Evolutionary conservation across 2,888 invertebrate genomes (phyloP).

Genomic region (Caradrina clavipalpis): DNA sequence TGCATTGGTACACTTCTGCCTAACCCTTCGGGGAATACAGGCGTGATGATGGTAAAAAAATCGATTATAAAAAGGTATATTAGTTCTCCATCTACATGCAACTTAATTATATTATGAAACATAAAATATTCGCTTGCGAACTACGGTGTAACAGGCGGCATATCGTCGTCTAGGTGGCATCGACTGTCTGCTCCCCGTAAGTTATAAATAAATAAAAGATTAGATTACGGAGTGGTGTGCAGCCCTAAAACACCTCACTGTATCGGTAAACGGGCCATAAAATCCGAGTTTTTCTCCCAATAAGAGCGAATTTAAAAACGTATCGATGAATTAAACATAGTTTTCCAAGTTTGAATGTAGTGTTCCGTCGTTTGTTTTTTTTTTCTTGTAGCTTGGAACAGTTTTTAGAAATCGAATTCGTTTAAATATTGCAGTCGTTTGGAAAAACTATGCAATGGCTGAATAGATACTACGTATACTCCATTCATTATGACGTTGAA

Average conservation of each 20-base stretch:
- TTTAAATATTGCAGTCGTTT: background rate
- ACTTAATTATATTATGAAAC: too few species aligned
- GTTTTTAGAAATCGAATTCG: background rate
- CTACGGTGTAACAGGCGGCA: constrained; percentile 36
- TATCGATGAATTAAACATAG: constrained; percentile 67
- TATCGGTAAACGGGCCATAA: constrained; percentile 65
- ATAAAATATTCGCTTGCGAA: background rate
- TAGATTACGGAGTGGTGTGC: constrained; percentile 62
- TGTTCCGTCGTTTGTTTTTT: background rate
- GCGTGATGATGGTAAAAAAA: too few species aligned
- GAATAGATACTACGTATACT: too few species aligned
- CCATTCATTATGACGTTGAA: too few species aligned
- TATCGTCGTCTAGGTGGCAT: constrained; percentile 38
- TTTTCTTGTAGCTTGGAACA: background rate
- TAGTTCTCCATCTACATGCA: too few species aligned
- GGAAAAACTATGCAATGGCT: too few species aligned
- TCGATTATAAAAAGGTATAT: too few species aligned
- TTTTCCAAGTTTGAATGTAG: constrained; percentile 51
- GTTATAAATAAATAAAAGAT: constrained; percentile 72
- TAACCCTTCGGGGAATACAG: too few species aligned
- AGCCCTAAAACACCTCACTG: constrained; percentile 60
- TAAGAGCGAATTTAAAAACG: constrained; percentile 64
- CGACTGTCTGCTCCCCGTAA: constrained; percentile 47
- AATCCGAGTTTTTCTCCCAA: constrained; percentile 61
- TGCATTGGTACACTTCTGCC: too few species aligned